Base-by-base conservation (phyloP, 2,888 invertebrate species). In the Tetragonisca angustula region DNA sequence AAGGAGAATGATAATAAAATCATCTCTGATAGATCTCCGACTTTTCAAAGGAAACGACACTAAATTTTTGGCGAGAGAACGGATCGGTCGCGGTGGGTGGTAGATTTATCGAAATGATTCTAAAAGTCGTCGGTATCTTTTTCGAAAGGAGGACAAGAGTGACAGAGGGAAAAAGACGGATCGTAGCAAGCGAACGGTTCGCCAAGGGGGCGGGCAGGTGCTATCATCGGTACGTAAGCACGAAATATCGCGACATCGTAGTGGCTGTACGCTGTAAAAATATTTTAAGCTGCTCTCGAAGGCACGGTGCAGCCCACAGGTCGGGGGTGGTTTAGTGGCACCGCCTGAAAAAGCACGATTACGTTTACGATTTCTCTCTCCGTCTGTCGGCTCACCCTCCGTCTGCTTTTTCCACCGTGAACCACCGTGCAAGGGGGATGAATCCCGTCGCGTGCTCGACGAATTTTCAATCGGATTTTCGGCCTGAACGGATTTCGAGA, bases 281-380 rank as follows among this genome's bases (percentile, higher is more conserved):
- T 88, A 89, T 89, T 89, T 89, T 87, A 89, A 89, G 85, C 89
- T 81, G 84, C 85, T 85, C 89, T 71, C 83, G 79, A 84, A 83
- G 83, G 84, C 69, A 75, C 76, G 84, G 65, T 52, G 75, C 59
- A 52, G 77, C 59, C 27, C 32, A 21, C 43, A n/a, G 71, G 61
- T n/a, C 49, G 59, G 73, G 76, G 83, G 56, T 70, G 86, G 86
- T 86, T 87, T 89, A 89, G 83, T 80, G 82, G 83, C 82, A 81
- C 74, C 81, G 89, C 89, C 89, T 89, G 89, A 90, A 87, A 89
- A 89, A 89, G 89, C 89, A 90, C 90, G 89, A 89, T 89, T 89
- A 89, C 90, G 85, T 89, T 89, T 89, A 89, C 87, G 83, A 89
- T 85, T 90, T 89, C 81, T 86, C 79, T 77, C 81, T 76, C 76